Percentiles rank a stretch among this genome's conserved stretches.
These are phyloP conservation scores for Heliconius congener DNA, from an alignment of 1,140 invertebrate species.

Conservation along the genomic window DNA sequence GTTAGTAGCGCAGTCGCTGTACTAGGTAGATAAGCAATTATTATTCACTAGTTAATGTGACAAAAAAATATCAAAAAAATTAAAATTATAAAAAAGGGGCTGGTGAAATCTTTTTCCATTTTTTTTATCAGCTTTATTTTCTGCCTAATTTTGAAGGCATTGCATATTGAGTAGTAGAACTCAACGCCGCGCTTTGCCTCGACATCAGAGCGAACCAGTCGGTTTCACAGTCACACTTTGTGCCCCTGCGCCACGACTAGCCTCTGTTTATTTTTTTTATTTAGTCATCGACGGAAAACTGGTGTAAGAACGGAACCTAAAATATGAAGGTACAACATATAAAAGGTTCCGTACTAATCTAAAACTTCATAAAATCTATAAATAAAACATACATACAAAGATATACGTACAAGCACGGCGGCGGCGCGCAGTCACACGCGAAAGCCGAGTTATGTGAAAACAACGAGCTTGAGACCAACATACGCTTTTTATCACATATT, in stretches of 20 bases:
- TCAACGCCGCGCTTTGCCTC: too few species aligned
- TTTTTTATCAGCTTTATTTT: too few species aligned
- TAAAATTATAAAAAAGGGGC: too few species aligned
- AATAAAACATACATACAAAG: not conserved
- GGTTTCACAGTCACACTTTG: too few species aligned
- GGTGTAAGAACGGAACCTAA: too few species aligned
- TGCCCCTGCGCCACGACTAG: too few species aligned
- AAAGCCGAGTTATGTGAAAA: slow-evolving; percentile 20
- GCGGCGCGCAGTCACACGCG: slow-evolving; percentile 2
- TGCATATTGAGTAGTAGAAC: too few species aligned
- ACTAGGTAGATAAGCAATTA: not conserved
- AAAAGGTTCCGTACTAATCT: not conserved
- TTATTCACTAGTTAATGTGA: not conserved
- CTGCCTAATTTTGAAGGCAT: too few species aligned
- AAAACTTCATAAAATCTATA: not conserved
- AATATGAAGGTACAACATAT: not conserved
- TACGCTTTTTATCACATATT: slow-evolving; percentile 12
- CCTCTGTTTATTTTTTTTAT: too few species aligned
- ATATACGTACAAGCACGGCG: not conserved
- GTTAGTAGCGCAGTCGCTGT: not conserved
- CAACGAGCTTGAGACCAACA: not conserved
- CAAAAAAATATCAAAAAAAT: not conserved
- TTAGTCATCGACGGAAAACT: too few species aligned
- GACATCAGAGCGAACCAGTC: too few species aligned
- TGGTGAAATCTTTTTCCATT: too few species aligned